Evolutionary conservation across 2,888 invertebrate species (phyloP).

Genomic region (Epistrophe grossulariae): DNA sequence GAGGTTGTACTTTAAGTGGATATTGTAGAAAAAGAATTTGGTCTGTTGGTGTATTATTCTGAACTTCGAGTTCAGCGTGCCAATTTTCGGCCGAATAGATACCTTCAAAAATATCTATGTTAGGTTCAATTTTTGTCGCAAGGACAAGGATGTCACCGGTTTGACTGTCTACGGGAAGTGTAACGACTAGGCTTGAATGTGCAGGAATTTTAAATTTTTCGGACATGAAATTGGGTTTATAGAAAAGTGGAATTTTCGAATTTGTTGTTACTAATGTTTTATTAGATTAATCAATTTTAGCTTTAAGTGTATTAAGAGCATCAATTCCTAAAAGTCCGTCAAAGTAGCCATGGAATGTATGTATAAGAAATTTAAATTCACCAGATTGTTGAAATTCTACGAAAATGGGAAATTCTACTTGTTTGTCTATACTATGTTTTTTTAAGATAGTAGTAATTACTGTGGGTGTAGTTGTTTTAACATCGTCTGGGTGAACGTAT

Average conservation of each 20-base stretch:
- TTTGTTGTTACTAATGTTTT: not conserved
- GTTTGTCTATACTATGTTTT: conserved; percentile 18
- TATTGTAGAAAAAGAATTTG: too few relatives aligned
- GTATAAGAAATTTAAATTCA: conserved; percentile 18
- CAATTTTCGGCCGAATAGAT: too few relatives aligned
- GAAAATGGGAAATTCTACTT: conserved; percentile 5
- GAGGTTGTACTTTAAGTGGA: too few relatives aligned
- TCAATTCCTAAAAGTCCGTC: conserved; percentile 8
- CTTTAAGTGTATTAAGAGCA: conserved; percentile 10
- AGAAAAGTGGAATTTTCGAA: not conserved
- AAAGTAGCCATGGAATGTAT: conserved; percentile 18
- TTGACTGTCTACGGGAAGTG: conserved; percentile 2
- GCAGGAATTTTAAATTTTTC: not conserved
- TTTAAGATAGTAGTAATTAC: conserved; percentile 13
- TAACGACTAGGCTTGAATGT: not conserved
- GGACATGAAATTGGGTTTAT: not conserved
- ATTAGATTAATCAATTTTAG: not conserved
- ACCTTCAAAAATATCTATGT: too few relatives aligned
- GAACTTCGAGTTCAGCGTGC: too few relatives aligned
- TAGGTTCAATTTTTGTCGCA: too few relatives aligned
- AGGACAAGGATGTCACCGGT: conserved; percentile 4
- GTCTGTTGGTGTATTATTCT: too few relatives aligned
- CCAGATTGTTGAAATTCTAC: conserved; percentile 12
- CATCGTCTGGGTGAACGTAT: conserved; percentile 37
- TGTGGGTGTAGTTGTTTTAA: conserved; percentile 10